These are phyloP conservation scores for Hydraecia micacea DNA, from an alignment of 2,888 invertebrate genomes.

Conservation along the genomic window DNA sequence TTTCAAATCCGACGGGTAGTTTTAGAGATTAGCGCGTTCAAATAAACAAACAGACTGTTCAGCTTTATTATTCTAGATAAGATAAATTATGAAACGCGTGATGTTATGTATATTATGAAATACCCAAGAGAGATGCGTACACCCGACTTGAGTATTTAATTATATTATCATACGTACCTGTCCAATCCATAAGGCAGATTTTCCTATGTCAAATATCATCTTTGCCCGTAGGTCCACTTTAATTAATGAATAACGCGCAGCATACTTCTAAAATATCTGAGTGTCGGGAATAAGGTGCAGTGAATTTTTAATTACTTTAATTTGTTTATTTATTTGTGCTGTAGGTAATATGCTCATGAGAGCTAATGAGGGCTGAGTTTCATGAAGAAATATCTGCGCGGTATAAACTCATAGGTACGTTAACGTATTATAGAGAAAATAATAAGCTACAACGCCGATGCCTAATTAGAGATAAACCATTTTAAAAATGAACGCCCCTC, in stretches of 20 bases:
- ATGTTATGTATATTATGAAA: neutral
- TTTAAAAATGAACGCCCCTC: no score
- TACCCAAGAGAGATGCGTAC: neutral
- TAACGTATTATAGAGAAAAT: neutral
- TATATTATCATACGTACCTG: neutral
- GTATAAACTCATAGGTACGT: neutral
- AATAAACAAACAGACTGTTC: no score
- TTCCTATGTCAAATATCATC: neutral
- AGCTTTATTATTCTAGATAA: neutral
- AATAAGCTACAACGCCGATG: neutral
- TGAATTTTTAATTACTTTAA: constrained; percentile 17
- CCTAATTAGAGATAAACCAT: neutral
- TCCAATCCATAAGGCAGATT: neutral
- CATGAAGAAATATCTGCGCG: neutral
- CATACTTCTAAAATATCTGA: constrained; percentile 17
- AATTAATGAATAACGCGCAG: constrained; percentile 10
- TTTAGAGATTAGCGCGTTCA: no score
- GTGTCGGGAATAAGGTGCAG: neutral
- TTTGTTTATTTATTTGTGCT: neutral
- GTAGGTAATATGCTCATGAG: neutral
- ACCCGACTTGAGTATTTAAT: neutral
- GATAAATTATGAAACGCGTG: neutral
- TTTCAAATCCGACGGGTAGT: no score
- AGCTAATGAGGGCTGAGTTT: neutral
- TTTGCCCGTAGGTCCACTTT: neutral